Conservation (phyloP, 2,797 vertebrate species). For the Heliangelus exortis region DNA sequence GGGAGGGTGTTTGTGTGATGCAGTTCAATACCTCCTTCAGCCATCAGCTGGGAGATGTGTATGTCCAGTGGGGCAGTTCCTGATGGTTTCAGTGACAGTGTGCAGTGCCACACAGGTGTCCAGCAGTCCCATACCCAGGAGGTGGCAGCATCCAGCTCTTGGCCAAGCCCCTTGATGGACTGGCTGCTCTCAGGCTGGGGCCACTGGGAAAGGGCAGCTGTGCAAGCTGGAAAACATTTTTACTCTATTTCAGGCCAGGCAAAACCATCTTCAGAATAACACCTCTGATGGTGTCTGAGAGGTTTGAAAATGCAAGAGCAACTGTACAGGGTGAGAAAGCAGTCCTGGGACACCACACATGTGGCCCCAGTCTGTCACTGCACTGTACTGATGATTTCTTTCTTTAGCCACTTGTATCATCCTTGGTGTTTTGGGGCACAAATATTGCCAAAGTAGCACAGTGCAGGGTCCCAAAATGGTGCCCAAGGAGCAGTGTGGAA, state of each 20-base stretch:
- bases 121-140: not conserved
- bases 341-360: too few relatives aligned
- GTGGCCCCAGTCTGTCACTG: too few relatives aligned
- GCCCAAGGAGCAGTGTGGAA: not conserved
- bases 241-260: not conserved
- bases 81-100: not conserved
- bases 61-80: not conserved
- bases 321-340: too few relatives aligned
- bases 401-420: not conserved
- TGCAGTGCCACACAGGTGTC: not conserved
- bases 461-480: not conserved
- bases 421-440: not conserved
- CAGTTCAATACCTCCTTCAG: not conserved
- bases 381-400: not conserved
- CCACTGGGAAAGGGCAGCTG: not conserved
- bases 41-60: rapidly evolving
- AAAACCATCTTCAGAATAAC: not conserved
- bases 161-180: rapidly evolving
- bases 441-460: rapidly evolving
- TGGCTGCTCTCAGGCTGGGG: not conserved
- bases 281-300: not conserved
- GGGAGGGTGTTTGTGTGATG: not conserved
- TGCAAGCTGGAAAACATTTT: not conserved
- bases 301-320: not conserved
- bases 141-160: slow-evolving; percentile 37